These are phyloP conservation scores for Syndactyla subalaris DNA, from an alignment of 2,797 vertebrate genomes.

Conservation along the genomic window DNA sequence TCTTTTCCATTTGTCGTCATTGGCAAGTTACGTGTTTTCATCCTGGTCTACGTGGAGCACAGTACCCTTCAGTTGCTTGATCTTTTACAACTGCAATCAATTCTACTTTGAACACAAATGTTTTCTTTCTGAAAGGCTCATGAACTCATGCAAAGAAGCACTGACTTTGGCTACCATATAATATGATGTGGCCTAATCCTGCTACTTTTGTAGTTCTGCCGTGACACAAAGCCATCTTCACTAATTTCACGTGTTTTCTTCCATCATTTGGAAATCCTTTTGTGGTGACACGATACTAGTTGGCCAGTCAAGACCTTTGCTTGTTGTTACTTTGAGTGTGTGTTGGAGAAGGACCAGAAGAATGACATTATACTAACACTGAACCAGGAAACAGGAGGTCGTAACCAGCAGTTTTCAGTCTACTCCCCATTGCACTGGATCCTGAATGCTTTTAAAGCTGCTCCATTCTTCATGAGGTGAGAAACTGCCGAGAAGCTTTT, in stretches of 20 bases:
- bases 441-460: not conserved
- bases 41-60: not conserved
- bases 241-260: not conserved
- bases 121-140: slow-evolving; percentile 15
- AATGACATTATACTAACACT: not conserved
- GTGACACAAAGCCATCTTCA: not conserved
- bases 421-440: not conserved
- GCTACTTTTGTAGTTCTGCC: not conserved
- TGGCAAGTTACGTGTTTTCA: slow-evolving; percentile 27
- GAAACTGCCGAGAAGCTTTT: not conserved
- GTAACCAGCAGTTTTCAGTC: not conserved
- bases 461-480: not conserved
- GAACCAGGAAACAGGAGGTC: not conserved
- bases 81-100: not conserved
- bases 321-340: not conserved
- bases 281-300: not conserved
- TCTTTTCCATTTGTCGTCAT: slow-evolving; percentile 35
- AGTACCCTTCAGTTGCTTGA: not conserved
- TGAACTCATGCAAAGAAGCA: not conserved
- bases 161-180: not conserved
- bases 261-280: not conserved
- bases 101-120: not conserved
- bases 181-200: not conserved
- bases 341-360: not conserved
- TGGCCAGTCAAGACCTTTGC: not conserved